Base-by-base conservation (phyloP, 2,888 invertebrate species). In the Drosophila kambysellisi region DNA sequence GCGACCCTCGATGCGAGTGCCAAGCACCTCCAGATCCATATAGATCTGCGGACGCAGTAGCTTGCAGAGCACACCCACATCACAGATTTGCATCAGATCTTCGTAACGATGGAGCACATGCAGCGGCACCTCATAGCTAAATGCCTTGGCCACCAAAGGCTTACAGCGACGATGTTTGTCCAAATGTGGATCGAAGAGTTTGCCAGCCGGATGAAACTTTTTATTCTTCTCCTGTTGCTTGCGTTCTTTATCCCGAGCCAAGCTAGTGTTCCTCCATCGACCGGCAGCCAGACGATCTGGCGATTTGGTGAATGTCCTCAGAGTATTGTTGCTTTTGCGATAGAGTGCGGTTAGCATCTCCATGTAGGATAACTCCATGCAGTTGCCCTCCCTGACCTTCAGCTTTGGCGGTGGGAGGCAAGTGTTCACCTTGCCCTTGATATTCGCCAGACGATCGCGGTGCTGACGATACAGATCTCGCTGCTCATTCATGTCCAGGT, bases 41-140 rank as follows among this genome's bases (percentile, higher is more conserved):
- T 76, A 93, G 51, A 93, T 84, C 68, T 85, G 86, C 0, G 93
- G 93, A 7, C 92, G 90, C 54, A 92, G 48, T 8, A 92, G 71
- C 57, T 82, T 85, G 52, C 90, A 85, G 12, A 91, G 64, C 37
- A 87, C 59, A 5, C 65, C 39, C n/a, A 80, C 80, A 65, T 89
- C 84, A 25, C 80, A 79, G 0, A 81, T 66, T 20, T 79, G 74
- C 66, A 88, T 79, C 15, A 91, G 63, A 0, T 74, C 70, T 60
- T 91, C 83, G 63, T 91, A 91, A 17, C 91, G 91, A 54, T 90
- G 88, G 15, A 91, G 74, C 6, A 91, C 83, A 58, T 90, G 88
- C 62, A 78, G 8, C 3, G 91, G 92, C 46, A 91, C 82, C 58
- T 82, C 76, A 25, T 74, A 86, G 72, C 76, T 89, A 12, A 89